These are phyloP conservation scores for Magallana nippona DNA, from an alignment of 2,888 invertebrate genomes.

Conservation along the genomic window DNA sequence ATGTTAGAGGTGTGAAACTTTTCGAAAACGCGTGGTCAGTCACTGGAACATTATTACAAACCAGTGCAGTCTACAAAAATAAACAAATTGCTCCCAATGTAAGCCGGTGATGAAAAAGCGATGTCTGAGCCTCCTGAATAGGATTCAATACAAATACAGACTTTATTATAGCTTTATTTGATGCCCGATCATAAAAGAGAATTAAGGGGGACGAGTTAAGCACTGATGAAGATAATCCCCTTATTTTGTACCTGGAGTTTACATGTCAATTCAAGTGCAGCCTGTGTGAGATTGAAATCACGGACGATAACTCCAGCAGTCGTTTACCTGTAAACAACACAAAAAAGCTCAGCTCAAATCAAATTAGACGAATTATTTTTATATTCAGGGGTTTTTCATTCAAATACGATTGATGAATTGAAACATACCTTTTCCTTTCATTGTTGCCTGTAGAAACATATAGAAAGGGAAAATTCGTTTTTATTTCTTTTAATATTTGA, in stretches of 20 bases:
- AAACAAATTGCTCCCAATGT: too few relatives aligned
- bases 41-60: too few relatives aligned
- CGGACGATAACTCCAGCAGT: not conserved
- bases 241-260: not conserved
- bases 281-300: not conserved
- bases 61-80: too few relatives aligned
- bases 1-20: too few relatives aligned
- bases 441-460: not conserved
- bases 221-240: slow-evolving; percentile 20
- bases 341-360: not conserved
- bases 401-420: not conserved
- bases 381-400: not conserved
- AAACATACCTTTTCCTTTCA: not conserved
- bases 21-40: too few relatives aligned
- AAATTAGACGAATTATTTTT: slow-evolving; percentile 9
- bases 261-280: not conserved
- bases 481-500: not conserved
- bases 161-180: not conserved
- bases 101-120: too few relatives aligned
- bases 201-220: not conserved
- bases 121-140: too few relatives aligned
- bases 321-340: slow-evolving; percentile 2
- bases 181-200: not conserved
- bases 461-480: too few relatives aligned
- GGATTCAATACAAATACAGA: too few relatives aligned